A percentile compares a stretch with the other conserved stretches of the same genome.
phyloP scores from a whole-genome alignment of 2,888 invertebrate genomes.

The Stenurella melanura region DNA sequence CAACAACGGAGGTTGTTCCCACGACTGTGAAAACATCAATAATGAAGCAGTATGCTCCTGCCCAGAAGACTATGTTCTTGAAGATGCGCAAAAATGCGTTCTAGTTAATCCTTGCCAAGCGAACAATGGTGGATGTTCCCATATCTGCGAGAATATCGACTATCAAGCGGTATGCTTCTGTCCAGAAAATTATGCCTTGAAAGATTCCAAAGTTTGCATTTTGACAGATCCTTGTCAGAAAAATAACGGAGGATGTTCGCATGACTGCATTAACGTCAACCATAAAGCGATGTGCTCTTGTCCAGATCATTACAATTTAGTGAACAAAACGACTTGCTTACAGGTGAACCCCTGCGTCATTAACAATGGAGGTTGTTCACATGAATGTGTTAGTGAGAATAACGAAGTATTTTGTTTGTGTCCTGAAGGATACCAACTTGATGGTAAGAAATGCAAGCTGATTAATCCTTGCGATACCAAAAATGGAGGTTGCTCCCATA shows the following conservation, averaged over 20 bases:
- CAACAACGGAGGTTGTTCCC: slow-evolving; percentile 73
- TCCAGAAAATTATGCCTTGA: slow-evolving; percentile 72
- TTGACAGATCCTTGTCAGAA: slow-evolving; percentile 63
- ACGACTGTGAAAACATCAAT: slow-evolving; percentile 72
- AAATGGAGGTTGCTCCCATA: slow-evolving; percentile 74
- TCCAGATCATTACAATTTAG: slow-evolving; percentile 68
- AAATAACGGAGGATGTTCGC: slow-evolving; percentile 63
- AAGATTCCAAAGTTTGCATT: slow-evolving; percentile 66
- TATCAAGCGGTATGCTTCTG: slow-evolving; percentile 75
- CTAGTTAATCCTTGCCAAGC: slow-evolving; percentile 62
- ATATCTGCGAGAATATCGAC: slow-evolving; percentile 64
- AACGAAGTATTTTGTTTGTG: slow-evolving; percentile 71
- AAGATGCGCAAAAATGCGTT: slow-evolving; percentile 66
- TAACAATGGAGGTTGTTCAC: slow-evolving; percentile 78
- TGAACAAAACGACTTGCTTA: slow-evolving; percentile 66
- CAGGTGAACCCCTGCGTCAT: slow-evolving; percentile 66
- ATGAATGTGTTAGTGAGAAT: slow-evolving; percentile 72
- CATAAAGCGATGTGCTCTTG: slow-evolving; percentile 74
- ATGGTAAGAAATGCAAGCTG: slow-evolving; percentile 61
- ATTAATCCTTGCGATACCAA: slow-evolving; percentile 67
- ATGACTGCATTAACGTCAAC: slow-evolving; percentile 64
- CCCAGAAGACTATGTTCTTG: slow-evolving; percentile 72
- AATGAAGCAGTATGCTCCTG: slow-evolving; percentile 76
- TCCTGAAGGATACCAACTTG: slow-evolving; percentile 69
- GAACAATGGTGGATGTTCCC: slow-evolving; percentile 63